Conservation (phyloP, 2,113 vertebrate species). For the Mus pahari region DNA sequence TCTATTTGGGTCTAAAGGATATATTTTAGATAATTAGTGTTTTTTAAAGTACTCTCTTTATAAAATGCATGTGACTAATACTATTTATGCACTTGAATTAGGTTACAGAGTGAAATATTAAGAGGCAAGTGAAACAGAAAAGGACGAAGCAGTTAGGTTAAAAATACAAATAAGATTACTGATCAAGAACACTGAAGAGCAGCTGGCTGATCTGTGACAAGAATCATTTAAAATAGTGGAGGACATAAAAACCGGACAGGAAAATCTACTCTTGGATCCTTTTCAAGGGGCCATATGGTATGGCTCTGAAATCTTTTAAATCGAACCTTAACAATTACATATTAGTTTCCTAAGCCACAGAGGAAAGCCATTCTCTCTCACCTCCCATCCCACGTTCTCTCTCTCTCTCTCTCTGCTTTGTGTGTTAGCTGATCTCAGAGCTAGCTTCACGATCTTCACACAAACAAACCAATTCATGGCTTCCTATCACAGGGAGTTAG, state of each 20-base stretch:
- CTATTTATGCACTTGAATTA: neutral
- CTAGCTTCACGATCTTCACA: neutral
- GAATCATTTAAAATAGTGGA: conserved; percentile 51
- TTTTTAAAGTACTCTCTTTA: neutral
- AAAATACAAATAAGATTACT: conserved; percentile 36
- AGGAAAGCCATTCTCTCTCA: neutral
- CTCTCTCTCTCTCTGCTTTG: neutral
- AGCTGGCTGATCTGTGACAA: neutral
- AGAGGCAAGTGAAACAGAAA: conserved; percentile 20
- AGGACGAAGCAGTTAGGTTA: neutral
- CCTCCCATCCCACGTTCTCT: neutral
- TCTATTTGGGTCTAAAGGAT: conserved; percentile 3
- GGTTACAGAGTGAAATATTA: conserved; percentile 34
- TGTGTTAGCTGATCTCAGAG: neutral
- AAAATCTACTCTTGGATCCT: neutral
- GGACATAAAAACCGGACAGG: neutral
- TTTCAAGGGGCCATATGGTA: neutral
- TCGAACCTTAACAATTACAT: neutral
- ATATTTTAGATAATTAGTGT: neutral
- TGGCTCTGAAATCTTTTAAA: neutral
- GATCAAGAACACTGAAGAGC: neutral
- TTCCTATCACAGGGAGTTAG: neutral
- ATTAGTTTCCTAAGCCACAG: neutral
- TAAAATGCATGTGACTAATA: neutral
- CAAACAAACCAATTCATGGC: neutral